phyloP scores from a whole-genome alignment of 64 coral and sea anemone genomes.

The Porites australiensis region DNA sequence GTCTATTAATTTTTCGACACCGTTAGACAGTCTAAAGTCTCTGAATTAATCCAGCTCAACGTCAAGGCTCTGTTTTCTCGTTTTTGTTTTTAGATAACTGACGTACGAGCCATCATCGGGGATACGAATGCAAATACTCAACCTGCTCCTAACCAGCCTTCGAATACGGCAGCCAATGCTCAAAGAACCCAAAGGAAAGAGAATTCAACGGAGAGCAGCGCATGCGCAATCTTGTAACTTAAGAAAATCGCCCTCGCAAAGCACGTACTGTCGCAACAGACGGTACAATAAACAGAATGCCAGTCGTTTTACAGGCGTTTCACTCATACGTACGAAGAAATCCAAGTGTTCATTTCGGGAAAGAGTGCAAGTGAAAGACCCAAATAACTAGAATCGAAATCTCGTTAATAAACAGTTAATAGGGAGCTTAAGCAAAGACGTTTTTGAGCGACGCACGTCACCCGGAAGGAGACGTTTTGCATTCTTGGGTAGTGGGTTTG shows the following conservation, averaged over 20 bases:
- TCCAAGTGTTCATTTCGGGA: too few relatives aligned
- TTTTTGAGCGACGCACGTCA: too few relatives aligned
- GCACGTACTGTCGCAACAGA: not conserved
- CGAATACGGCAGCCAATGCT: not conserved
- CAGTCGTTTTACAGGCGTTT: too few relatives aligned
- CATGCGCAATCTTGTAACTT: slow-evolving; percentile 10
- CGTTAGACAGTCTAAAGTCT: not conserved
- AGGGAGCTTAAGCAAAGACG: too few relatives aligned
- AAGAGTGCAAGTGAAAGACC: too few relatives aligned
- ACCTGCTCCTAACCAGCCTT: not conserved
- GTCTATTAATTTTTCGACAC: too few relatives aligned
- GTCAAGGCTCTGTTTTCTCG: not conserved
- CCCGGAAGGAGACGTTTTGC: too few relatives aligned
- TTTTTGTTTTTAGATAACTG: slow-evolving; percentile 12
- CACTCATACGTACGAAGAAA: too few relatives aligned
- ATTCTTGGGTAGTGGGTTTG: too few relatives aligned
- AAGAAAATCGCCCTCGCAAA: not conserved
- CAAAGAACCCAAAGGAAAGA: not conserved
- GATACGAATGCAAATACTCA: slow-evolving; percentile 40
- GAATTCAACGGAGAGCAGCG: not conserved
- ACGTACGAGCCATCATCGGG: slow-evolving; percentile 50
- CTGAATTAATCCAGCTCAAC: not conserved
- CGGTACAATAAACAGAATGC: too few relatives aligned
- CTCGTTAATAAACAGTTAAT: too few relatives aligned
- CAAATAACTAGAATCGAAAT: too few relatives aligned